Conservation (phyloP, 2,888 invertebrate species). For the Euclidia mi region DNA sequence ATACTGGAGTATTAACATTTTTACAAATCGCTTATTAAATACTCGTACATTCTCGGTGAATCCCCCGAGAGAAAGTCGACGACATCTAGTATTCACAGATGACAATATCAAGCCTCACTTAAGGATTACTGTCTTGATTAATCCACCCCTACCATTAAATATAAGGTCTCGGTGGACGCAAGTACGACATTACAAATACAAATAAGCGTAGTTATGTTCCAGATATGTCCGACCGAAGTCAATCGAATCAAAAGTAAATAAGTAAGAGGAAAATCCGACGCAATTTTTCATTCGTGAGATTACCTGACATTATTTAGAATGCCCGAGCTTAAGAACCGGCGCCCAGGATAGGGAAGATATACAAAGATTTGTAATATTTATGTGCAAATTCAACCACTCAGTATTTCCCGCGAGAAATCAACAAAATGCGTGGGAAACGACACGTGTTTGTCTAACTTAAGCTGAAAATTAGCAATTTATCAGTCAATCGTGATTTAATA, state of each 20-base stretch:
- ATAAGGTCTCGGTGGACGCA: too few species aligned
- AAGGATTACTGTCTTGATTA: too few species aligned
- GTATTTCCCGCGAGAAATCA: constrained; percentile 62
- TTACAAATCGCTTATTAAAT: too few species aligned
- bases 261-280: constrained; percentile 19
- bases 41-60: too few species aligned
- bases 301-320: constrained; percentile 44
- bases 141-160: too few species aligned
- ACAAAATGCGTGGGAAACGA: constrained; percentile 30
- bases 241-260: constrained; percentile 13
- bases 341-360: constrained; percentile 27
- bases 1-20: too few species aligned
- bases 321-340: constrained; percentile 30
- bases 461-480: constrained; percentile 28
- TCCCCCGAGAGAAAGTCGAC: too few species aligned
- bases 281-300: constrained; percentile 48
- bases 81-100: too few species aligned
- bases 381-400: constrained; percentile 44
- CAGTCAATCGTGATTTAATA: constrained; percentile 30
- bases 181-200: not conserved
- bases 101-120: too few species aligned
- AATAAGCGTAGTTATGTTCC: not conserved
- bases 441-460: constrained; percentile 34
- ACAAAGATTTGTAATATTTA: constrained; percentile 51
- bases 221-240: not conserved